Base-by-base conservation (phyloP, 2,113 vertebrate species). In the Sinosuthora webbiana region DNA sequence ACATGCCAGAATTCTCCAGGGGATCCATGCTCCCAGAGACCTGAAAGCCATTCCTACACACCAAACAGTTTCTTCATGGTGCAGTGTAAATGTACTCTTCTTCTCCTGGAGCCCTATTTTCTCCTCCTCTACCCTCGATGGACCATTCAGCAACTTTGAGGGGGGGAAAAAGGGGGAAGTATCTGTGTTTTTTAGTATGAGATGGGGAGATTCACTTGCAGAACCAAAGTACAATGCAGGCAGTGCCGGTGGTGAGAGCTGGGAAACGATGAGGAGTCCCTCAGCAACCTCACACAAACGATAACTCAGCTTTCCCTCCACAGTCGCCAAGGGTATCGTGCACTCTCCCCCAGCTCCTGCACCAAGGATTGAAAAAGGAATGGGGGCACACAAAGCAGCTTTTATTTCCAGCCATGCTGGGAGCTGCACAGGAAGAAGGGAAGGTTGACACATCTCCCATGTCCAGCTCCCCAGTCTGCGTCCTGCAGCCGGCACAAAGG, bases 151-250 rank as follows among this genome's bases (percentile, higher is more conserved):
- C 60, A 92, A 13, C 39, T 42, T 53, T 6, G 25, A 35, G 7
- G 4, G 16, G 1, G 11, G 1, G 8, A 8, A 23, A 31, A 24
- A 35, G 25, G 6, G 6, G 11, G 13, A 35, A 15, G 10, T 4
- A 68, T n/a, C 15, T 45, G 8, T 25, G 6, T 23, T 62, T 52
- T 75, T 63, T 15, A 57, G 37, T 13, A 59, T 24, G 17, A 69
- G 37, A 27, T 44, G 65, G 21, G 47, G 52, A 91, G 50, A 74
- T 49, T 59, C 42, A 56, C 59, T 74, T 30, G 60, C 23, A 57
- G 56, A 20, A 25, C 45, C 37, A 70, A 65, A 65, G 49, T 53
- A 27, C n/a, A 57, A 9, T 13, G 39, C 55, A 5, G 13, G n/a
- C 27, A 71, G 39, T 45, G 15, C 49, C 70, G 24, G 2, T 14